These are phyloP conservation scores for Gandaritis pyraliata DNA, from an alignment of 2,888 invertebrate species.

Conservation along the genomic window DNA sequence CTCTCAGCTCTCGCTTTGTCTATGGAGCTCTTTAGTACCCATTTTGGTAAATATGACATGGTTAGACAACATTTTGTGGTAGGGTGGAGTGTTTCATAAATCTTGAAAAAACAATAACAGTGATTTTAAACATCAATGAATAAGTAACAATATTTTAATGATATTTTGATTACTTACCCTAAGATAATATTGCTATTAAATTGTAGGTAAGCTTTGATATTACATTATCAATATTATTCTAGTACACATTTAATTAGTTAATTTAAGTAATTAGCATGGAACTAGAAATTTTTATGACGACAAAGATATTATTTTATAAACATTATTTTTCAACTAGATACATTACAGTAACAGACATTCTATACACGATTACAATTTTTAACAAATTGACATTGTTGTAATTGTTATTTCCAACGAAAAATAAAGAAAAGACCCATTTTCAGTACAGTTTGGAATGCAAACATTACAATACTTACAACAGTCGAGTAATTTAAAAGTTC, in stretches of 20 bases:
- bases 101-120: conserved; percentile 62
- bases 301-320: background rate
- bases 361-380: conserved; percentile 35
- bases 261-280: background rate
- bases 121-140: conserved; percentile 50
- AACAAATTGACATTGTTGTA: conserved; percentile 58
- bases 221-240: conserved; percentile 13
- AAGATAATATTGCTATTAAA: conserved; percentile 33
- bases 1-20: too few species aligned
- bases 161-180: conserved; percentile 29
- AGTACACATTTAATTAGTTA: conserved; percentile 17
- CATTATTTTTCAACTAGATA: conserved; percentile 8
- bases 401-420: conserved; percentile 39
- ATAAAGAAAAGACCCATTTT: conserved; percentile 44
- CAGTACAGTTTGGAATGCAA: conserved; percentile 61
- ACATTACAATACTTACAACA: conserved; percentile 26
- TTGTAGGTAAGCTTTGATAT: conserved; percentile 20
- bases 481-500: conserved; percentile 18
- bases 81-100: conserved; percentile 42
- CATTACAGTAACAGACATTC: conserved; percentile 24
- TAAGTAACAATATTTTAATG: conserved; percentile 42
- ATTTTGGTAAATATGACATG: background rate
- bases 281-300: conserved; percentile 10
- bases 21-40: too few species aligned
- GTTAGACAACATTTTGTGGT: conserved; percentile 8